Evolutionary conservation across 92 coral and sea anemone species (phyloP).

Genomic region (Palythoa heliodiscus): DNA sequence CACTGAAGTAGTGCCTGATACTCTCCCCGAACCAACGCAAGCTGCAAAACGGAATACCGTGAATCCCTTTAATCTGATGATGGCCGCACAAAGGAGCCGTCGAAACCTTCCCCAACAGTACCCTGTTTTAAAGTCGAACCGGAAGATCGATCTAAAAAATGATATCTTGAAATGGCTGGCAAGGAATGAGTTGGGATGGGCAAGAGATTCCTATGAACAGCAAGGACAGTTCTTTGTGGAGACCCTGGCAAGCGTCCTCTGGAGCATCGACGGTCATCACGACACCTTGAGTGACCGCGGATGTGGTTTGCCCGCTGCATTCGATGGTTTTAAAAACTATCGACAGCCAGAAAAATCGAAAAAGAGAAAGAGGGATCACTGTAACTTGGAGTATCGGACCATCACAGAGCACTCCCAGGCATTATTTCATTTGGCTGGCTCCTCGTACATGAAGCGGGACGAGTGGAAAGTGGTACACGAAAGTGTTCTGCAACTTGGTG

Average conservation of each 20-base stretch:
- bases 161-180: conserved; percentile 66
- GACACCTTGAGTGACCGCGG: conserved; percentile 40
- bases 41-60: background rate
- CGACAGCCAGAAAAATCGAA: conserved; percentile 47
- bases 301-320: conserved; percentile 36
- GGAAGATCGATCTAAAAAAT: conserved; percentile 60
- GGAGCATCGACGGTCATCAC: conserved; percentile 44
- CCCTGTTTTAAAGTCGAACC: conserved; percentile 38
- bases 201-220: conserved; percentile 34
- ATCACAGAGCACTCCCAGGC: conserved; percentile 39
- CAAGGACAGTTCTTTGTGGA: conserved; percentile 42
- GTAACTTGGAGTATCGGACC: conserved; percentile 25
- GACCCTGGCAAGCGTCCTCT: conserved; percentile 41
- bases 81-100: conserved; percentile 47
- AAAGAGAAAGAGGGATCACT: conserved; percentile 32
- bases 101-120: conserved; percentile 37
- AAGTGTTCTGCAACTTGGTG: background rate
- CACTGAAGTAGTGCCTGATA: conserved; percentile 18
- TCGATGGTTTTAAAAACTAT: conserved; percentile 18
- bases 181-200: conserved; percentile 61
- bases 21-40: conserved; percentile 8
- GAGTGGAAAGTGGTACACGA: conserved; percentile 31
- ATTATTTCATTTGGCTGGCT: conserved; percentile 36
- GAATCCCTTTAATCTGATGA: conserved; percentile 46
- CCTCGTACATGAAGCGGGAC: conserved; percentile 42